Evolutionary conservation across 2,113 vertebrate species (phyloP), one percentile per base, ranked within the genome.

Genomic region (Cottus gobio): DNA sequence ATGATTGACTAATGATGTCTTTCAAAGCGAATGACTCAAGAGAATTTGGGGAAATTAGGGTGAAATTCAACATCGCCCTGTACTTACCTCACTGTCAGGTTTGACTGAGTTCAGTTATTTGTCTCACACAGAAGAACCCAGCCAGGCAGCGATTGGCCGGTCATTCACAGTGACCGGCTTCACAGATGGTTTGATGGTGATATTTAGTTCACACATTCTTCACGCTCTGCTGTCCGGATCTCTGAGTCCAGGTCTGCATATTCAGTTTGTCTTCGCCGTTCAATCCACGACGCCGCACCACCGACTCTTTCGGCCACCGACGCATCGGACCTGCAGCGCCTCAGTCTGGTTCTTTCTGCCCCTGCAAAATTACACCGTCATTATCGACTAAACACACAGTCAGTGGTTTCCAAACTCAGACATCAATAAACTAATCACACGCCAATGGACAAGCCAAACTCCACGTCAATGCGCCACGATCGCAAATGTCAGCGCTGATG

Each of bases 401-500:
- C 69, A 13, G 6, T 71, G 62, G 50, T 80, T 75, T 80, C 75
- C 85, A 85, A 90, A 88, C 75, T 86, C 85, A 85, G 66, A 76
- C 75, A 63, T 68, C 79, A 88, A 87, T 82, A 87, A 87, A 86
- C 69, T 82, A 89, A 92, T 93, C 82, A 84, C 80, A 80, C 61
- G 65, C 71, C 34, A 46, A 34, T 42, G 48, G 61, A 44, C 67
- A 50, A 74, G 82, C 79, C 87, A 89, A 87, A 84, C 52, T 44
- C 52, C 63, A 67, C 52, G 48, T 90, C 85, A 71, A 58, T 82
- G 70, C 7, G n/a, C 79, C 75, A 46, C 77, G 73, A 83, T 78
- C 18, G n/a, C 86, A 91, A 92, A 90, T 83, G 90, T 89, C 88
- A 84, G 4, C 0, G 15, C 48, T 87, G 88, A 92, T 87, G 63